Evolutionary conservation across 1,140 invertebrate species (phyloP), one percentile per base, ranked within the genome.

Genomic region (Lerema accius): DNA sequence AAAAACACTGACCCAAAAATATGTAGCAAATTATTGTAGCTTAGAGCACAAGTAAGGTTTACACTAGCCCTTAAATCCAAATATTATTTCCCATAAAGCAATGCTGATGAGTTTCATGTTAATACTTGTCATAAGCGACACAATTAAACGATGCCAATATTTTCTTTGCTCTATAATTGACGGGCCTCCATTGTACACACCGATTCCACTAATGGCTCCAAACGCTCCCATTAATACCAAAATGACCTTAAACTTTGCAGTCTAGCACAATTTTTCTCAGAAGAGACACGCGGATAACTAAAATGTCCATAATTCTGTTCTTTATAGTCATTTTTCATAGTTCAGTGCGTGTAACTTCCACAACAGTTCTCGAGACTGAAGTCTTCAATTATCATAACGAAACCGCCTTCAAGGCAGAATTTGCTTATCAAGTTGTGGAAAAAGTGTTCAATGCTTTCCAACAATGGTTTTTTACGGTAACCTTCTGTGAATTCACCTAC

Each of bases 401-500:
- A 49, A 84, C 85, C 1, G 37, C 43, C 16, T 10, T 55, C 4
- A 90, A 84, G 78, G 76, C 84, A 4, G 67, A 76, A 43, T 84
- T 70, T 39, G 87, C 87, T 0, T 74, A 67, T 37, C 66, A 85
- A 63, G 83, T 88, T 0, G 87, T 88, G 5, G 51, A 77, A n/a
- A 86, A 86, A 74, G 82, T 90, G 26, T 86, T 84, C 53, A 86
- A 86, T 28, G 80, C 83, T 5, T 90, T 88, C 67, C 67, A 69
- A 4, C 87, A 89, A 60, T 89, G 84, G 87, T 89, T 81, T 53
- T 89, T 86, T 40, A 90, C 87, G 0, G 73, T 89, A 10, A 86
- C 84, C 0, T 88, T 86, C 46, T 90, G 87, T 61, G 84, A 90
- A 17, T 90, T 89, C 45, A 87, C 86, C 0, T 89, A 89, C 53